Base-by-base conservation (phyloP, 1,140 invertebrate species). In the Saccostrea cuccullata region DNA sequence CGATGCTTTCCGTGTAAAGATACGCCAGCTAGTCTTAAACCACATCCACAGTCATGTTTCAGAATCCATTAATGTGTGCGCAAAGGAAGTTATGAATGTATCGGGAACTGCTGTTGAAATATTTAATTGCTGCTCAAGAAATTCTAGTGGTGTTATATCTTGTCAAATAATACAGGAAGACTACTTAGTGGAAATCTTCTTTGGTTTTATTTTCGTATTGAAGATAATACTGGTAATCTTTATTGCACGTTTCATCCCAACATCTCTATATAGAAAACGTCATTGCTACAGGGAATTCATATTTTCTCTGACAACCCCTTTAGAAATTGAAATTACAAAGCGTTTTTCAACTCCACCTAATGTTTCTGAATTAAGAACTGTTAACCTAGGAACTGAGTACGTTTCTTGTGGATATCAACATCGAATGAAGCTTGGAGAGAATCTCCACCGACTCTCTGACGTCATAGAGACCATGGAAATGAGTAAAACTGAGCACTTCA, bases 261-360 rank as follows among this genome's bases (percentile, higher is more conserved):
- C 11, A 77, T 30, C 26, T 77, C 26, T 77, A 26, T 77, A 77
- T 26, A 77, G 70, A 30, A 77, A 77, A 77, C 70, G 70, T 8
- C 70, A 77, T 15, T 77, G 26, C 26, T 77, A 36, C 26, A 77
- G 36, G 26, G 70, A 77, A 77, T 77, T 77, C 30, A 36, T 77
- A 77, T 77, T 77, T 77, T 77, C 70, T 15, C 15, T 77, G 26
- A 77, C 23, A 77, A 12, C 70, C 26, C 70, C 70, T 15, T 30
- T 77, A 77, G 70, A 77, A 77, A 77, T 77, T 26, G 70, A 26
- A 36, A 30, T 77, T 30, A 77, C 70, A 77, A 77, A 77, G 30
- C 70, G 70, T 77, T 77, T 77, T 77, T 77, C 70, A 8, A 23
- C 70, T 40, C 70, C 70, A 36, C 70, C 70, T 30, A 77, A 36